Percentiles rank a stretch among this genome's conserved stretches.
phyloP scores from a whole-genome alignment of 2,113 vertebrate species.

The Struthidea cinerea region DNA sequence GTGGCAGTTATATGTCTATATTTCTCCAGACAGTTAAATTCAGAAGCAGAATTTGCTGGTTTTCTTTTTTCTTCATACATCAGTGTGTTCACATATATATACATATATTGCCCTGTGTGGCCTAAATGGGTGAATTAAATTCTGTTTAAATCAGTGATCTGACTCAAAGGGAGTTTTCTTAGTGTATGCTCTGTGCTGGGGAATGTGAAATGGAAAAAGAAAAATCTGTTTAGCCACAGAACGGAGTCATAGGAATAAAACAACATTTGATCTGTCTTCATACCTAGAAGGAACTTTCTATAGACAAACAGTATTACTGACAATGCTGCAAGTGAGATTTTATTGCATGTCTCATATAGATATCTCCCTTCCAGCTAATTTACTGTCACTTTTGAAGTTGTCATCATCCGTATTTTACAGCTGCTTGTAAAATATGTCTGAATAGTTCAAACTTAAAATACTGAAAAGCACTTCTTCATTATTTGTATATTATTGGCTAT shows the following conservation, averaged over 20 bases:
- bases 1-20: not conserved
- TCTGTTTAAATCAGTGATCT: not conserved
- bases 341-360: not conserved
- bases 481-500: not conserved
- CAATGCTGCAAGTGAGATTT: not conserved
- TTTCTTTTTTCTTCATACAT: not conserved
- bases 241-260: not conserved
- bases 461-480: not conserved
- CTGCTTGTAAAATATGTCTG: not conserved
- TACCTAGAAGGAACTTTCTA: not conserved
- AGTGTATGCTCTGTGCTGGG: not conserved
- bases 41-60: not conserved
- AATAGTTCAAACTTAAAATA: not conserved
- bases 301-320: not conserved
- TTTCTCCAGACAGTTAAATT: not conserved
- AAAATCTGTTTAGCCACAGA: not conserved
- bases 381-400: not conserved
- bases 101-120: not conserved
- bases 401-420: not conserved
- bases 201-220: not conserved
- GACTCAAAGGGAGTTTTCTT: not conserved
- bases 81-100: fast-evolving
- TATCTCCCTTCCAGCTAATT: not conserved
- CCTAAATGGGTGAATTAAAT: not conserved
- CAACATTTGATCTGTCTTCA: not conserved